Base-by-base conservation (phyloP, 2,113 vertebrate species). In the Melanostigma gelatinosum region DNA sequence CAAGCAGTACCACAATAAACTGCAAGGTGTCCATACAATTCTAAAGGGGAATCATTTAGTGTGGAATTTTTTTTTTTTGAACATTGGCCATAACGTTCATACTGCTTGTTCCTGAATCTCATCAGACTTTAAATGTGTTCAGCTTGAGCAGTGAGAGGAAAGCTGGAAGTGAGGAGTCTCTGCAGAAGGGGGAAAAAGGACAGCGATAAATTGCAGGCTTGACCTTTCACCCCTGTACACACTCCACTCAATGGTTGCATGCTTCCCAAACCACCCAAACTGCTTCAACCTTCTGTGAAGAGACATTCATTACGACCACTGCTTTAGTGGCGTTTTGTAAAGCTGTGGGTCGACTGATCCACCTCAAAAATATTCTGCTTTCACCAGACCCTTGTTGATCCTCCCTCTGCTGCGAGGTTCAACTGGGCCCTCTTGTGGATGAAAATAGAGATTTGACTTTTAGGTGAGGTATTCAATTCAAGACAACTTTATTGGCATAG, bases 371-470 rank as follows among this genome's bases (percentile, higher is more conserved):
- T 46, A 1, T 38, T 22, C 22, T 54, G 8, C 64, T 8, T 11
- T 60, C 22, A 12, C 4, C n/a, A 61, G 38, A 22, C 42, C 61
- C 9, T 1, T 16, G 24, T 1, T 36, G 10, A 44, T 2, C 29
- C 5, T 27, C 3, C 8, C 0, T 50, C 20, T 62, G 18, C 13
- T 64, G 58, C 10, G 50, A 69, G 77, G 80, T 44, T 40, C 12
- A 32, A 63, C 42, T 60, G 62, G 3, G 54, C 80, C 86, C 80
- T 88, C 90, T 87, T 22, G 75, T 85, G 88, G 72, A 66, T 4
- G 1, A 54, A 79, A 24, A 48, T 18, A 50, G 36, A 10, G 12
- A 75, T 57, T 69, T 72, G 79, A 82, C 6, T 29, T 6, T 10
- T 11, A 24, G 16, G 29, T 52, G 62, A 85, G 7, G 20, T 48